Evolutionary conservation across 1,140 invertebrate species (phyloP), one percentile per base, ranked within the genome.

Genomic region (Lucilia cuprina): DNA sequence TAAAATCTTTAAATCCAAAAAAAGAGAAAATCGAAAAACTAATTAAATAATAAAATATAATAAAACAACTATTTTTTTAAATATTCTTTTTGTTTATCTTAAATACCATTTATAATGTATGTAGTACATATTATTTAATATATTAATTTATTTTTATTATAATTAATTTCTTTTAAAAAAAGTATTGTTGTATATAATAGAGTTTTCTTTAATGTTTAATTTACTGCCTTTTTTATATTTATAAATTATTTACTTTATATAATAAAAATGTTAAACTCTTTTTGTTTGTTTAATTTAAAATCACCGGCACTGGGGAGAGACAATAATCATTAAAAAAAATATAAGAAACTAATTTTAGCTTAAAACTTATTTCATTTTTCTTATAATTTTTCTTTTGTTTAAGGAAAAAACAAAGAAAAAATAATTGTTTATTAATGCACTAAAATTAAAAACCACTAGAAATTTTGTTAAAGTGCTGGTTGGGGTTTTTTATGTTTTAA

Each of bases 101-200:
- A 84, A 80, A 84, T 82, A 82, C 30, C 83, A 84, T 84, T 70
- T 8, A 70, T 84, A 65, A 74, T 84, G 41, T 84, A 74, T 84
- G 41, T 84, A 50, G 19, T 55, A 55, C 41, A 41, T 78, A 82
- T 82, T 35, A 49, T 2, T 50, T 82, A 70, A 47, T 82, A 80
- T 82, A 41, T 78, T 84, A 25, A 21, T 80, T 84, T 25, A 80
- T 49, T 80, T 80, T 55, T 41, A 3, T 41, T 8, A 8, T 41
- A 8, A 41, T 78, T 34, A 34, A 78, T 78, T 12, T 49, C 47
- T 82, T 17, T 65, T n/a, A 65, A n/a, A 35, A 41, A 41, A 77
- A 77, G 14, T 5, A 41, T 41, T 41, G 17, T 77, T 41, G n/a
- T 41, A 2, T 2, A 30, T 30, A 30, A 30, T 77, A 41, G 75